A percentile compares a stretch with the other conserved stretches of the same genome.
Evolutionary conservation across 92 coral and sea anemone species (phyloP).

Genomic region (Virgularia gustaviana): DNA sequence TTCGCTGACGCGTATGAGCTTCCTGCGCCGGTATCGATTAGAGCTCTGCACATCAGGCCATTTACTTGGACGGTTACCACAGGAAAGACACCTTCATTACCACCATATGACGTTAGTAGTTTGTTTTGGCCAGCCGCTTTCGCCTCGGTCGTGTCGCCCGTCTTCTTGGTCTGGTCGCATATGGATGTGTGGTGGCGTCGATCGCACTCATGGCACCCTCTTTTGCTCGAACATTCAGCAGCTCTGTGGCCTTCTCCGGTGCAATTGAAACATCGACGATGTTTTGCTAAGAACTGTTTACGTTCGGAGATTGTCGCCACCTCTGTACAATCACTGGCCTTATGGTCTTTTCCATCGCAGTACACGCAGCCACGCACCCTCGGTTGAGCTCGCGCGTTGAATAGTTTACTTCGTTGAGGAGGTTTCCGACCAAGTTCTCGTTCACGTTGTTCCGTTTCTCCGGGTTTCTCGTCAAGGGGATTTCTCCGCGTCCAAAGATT

Average conservation of each 20-base stretch:
- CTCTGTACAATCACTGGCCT: neutral
- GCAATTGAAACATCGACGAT: neutral
- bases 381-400: neutral
- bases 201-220: neutral
- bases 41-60: neutral
- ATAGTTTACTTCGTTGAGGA: neutral
- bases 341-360: conserved; percentile 9
- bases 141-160: neutral
- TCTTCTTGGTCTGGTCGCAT: neutral
- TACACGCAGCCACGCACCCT: conserved; percentile 1
- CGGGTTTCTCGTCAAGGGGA: neutral
- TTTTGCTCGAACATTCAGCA: conserved; percentile 7
- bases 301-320: neutral
- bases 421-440: neutral
- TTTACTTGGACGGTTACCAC: neutral
- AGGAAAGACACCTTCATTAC: neutral
- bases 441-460: neutral
- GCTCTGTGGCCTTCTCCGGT: neutral
- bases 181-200: neutral
- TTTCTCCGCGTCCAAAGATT: neutral
- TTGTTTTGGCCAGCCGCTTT: neutral
- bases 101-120: neutral
- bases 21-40: conserved; percentile 6
- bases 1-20: neutral
- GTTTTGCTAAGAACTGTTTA: neutral